These are phyloP conservation scores for Nothobranchius furzeri DNA, from an alignment of 2,113 vertebrate genomes.

Conservation along the genomic window DNA sequence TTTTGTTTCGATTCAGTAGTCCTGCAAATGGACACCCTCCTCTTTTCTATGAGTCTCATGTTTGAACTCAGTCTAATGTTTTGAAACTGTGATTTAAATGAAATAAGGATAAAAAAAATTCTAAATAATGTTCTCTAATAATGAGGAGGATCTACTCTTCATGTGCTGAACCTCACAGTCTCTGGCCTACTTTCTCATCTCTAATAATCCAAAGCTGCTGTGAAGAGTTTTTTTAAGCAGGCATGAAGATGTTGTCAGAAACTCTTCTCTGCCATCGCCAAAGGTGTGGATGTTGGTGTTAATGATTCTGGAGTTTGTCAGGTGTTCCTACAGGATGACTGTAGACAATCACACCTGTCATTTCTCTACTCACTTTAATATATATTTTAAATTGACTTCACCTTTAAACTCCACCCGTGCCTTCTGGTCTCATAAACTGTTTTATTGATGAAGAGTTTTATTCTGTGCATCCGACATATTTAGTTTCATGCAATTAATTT, in stretches of 20 bases:
- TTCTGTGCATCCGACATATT: neutral
- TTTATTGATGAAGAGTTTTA: neutral
- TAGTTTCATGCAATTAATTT: neutral
- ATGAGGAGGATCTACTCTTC: slow-evolving; percentile 29
- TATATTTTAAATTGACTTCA: neutral
- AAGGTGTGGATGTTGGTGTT: slow-evolving; percentile 39
- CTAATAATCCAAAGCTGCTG: slow-evolving; percentile 63
- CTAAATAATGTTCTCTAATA: slow-evolving; percentile 6
- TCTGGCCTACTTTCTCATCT: slow-evolving; percentile 72
- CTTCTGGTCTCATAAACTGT: neutral
- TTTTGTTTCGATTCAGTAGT: too few species aligned
- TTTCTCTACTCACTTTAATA: neutral
- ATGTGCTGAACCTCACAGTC: slow-evolving; percentile 45
- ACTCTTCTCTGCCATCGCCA: slow-evolving; percentile 6
- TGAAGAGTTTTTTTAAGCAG: slow-evolving; percentile 43
- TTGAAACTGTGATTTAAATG: too few species aligned
- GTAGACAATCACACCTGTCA: neutral
- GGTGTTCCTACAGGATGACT: slow-evolving; percentile 3
- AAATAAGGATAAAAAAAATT: too few species aligned
- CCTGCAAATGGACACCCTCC: too few species aligned
- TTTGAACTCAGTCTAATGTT: too few species aligned
- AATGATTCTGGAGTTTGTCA: slow-evolving; percentile 19
- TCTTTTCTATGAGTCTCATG: too few species aligned
- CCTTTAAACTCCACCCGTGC: neutral
- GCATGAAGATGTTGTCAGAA: slow-evolving; percentile 6